phyloP scores from a whole-genome alignment of 2,797 vertebrate species.

The Ciconia nigra region DNA sequence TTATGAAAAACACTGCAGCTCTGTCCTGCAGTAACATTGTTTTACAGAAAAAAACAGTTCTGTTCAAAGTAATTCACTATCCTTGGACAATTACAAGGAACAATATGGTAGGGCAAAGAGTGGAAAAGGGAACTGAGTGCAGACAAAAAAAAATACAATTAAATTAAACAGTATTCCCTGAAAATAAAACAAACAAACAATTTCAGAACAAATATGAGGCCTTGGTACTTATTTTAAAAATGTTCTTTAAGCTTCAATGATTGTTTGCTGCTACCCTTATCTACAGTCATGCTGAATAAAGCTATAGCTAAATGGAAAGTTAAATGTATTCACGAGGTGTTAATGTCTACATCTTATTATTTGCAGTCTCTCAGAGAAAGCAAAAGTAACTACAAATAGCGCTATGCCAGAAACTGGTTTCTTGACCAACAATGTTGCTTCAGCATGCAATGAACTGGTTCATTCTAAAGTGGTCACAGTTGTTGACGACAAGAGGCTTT shows the following conservation, averaged over 20 bases:
- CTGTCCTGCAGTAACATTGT: conserved; percentile 76
- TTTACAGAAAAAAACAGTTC: conserved; percentile 81
- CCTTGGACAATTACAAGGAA: conserved; percentile 77
- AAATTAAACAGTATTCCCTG: conserved; percentile 84
- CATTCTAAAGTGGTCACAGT: conserved; percentile 83
- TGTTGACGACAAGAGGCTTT: conserved; percentile 84
- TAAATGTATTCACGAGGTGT: conserved; percentile 83
- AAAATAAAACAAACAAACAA: conserved; percentile 79
- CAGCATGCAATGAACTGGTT: conserved; percentile 89
- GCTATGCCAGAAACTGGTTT: conserved; percentile 82
- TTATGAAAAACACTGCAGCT: conserved; percentile 82
- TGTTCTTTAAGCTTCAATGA: conserved; percentile 83
- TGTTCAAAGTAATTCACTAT: conserved; percentile 80
- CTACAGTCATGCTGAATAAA: conserved; percentile 90
- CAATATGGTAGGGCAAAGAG: conserved; percentile 69
- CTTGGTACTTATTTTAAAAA: conserved; percentile 83
- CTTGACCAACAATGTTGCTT: conserved; percentile 84
- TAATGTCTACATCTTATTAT: conserved; percentile 84
- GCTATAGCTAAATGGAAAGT: conserved; percentile 86
- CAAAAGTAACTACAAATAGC: conserved; percentile 91
- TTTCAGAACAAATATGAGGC: conserved; percentile 80
- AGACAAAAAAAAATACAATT: conserved; percentile 78
- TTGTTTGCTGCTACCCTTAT: conserved; percentile 85
- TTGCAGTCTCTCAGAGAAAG: conserved; percentile 84
- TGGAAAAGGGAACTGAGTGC: conserved; percentile 79